Base-by-base conservation (phyloP, 1,140 invertebrate genomes). In the Bradynema listronoti region DNA sequence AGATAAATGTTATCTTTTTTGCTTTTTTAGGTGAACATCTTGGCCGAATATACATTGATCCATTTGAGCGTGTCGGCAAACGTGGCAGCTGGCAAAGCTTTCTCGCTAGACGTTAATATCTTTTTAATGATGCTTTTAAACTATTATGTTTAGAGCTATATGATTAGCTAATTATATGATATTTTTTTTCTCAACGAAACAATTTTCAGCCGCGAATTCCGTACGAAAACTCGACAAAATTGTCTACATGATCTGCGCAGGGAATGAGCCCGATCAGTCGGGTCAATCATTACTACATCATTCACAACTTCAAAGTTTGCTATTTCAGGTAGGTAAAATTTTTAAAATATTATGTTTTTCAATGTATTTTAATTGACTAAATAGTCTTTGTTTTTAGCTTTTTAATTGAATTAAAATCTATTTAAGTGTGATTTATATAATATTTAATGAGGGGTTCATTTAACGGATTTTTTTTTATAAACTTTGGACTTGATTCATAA, bases 201-300 rank as follows among this genome's bases (percentile, higher is more conserved):
- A 14, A n/a, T 32, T 70, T 74, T 30, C 45, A 75, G 69, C 71
- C 4, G 56, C 61, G 42, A 74, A 75, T 41, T 47, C 68, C 29
- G 33, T 45, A 11, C 66, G 69, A 16, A 61, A 61, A 30, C 50
- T 78, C 16, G 74, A 77, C 45, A 73, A 72, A 58, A 47, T 77
- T 30, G 73, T 77, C 11, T 77, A 76, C 46, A 16, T 74, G 47
- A 66, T 78, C 46, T 75, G 74, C 22, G 54, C 60, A n/a, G 72
- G 65, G 4, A 65, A 72, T 27, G 72, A 75, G 30, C 66, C 72
- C 1, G 61, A 47, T 29, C 43, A 41, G 43, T 19, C 46, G 33
- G 58, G 46, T 16, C 39, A 58, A 9, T 75, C 71, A 1, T 36
- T 71, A 22, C 71, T 74, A 14, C 73, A 74, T 56, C 56, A 76